phyloP scores from a whole-genome alignment of 2,113 vertebrate genomes.

The Cathartes aura region DNA sequence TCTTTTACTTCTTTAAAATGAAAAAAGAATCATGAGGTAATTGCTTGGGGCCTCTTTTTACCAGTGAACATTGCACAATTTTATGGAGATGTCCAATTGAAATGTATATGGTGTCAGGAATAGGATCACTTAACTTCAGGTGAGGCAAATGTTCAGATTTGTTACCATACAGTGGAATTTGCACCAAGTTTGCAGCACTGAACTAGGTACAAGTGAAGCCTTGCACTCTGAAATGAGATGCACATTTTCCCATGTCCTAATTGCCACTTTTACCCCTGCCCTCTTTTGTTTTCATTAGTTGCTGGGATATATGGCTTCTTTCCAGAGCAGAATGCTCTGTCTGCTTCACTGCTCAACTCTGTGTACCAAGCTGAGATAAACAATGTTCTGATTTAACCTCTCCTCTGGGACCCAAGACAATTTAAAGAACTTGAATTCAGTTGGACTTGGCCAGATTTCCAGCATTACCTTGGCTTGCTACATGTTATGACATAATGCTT shows the following conservation, averaged over 20 bases:
- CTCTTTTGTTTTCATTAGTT: neutral
- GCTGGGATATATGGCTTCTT: neutral
- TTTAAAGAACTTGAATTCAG: neutral
- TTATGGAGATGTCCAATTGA: neutral
- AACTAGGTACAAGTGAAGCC: neutral
- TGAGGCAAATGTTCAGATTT: neutral
- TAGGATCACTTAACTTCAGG: neutral
- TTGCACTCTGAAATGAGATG: neutral
- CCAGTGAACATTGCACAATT: neutral
- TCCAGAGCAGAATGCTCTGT: neutral
- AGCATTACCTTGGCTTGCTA: neutral
- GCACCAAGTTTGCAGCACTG: neutral
- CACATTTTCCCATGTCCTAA: neutral
- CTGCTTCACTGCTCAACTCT: neutral
- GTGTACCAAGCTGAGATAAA: neutral
- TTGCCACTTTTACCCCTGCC: neutral
- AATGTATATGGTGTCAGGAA: neutral
- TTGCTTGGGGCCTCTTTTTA: neutral
- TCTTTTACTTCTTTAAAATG: neutral
- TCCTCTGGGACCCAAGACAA: neutral
- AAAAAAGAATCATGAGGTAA: neutral
- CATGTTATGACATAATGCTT: neutral
- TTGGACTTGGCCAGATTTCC: neutral
- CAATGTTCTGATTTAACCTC: neutral
- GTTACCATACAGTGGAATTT: neutral